Evolutionary conservation across 37 sponge, comb jelly and placozoan genomes (phyloP).

Genomic region (Crambe crambe): DNA sequence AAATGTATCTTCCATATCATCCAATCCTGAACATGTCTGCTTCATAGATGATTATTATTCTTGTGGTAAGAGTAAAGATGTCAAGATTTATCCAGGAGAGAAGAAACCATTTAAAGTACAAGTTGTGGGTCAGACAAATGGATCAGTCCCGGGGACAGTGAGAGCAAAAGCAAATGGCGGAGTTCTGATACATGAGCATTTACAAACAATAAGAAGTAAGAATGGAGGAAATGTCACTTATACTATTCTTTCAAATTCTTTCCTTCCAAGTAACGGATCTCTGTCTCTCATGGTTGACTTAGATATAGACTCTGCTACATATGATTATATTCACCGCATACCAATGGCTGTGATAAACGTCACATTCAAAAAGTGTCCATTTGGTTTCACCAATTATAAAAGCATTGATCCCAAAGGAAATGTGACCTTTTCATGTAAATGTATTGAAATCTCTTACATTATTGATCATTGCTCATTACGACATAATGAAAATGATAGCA

Average conservation of each 20-base stretch:
- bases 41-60: not conserved
- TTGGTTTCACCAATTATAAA: not conserved
- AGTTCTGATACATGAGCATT: not conserved
- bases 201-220: not conserved
- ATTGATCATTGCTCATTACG: not conserved
- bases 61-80: not conserved
- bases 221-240: constrained; percentile 2
- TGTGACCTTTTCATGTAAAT: not conserved
- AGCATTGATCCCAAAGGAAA: too few relatives aligned
- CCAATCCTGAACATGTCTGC: constrained; percentile 13
- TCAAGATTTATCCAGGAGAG: constrained; percentile 25
- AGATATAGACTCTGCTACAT: not conserved
- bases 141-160: constrained; percentile 10
- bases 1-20: constrained; percentile 4
- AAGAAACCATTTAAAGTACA: not conserved
- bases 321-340: not conserved
- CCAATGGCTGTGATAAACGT: not conserved
- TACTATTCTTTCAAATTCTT: too few relatives aligned
- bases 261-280: not conserved
- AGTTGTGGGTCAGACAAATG: constrained; percentile 20
- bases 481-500: too few relatives aligned
- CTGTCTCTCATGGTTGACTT: not conserved
- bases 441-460: not conserved
- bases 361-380: not conserved
- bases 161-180: not conserved